Percentiles rank a stretch among this genome's conserved stretches.
Evolutionary conservation across 2,113 vertebrate genomes (phyloP).

Genomic region (Oreochromis niloticus): DNA sequence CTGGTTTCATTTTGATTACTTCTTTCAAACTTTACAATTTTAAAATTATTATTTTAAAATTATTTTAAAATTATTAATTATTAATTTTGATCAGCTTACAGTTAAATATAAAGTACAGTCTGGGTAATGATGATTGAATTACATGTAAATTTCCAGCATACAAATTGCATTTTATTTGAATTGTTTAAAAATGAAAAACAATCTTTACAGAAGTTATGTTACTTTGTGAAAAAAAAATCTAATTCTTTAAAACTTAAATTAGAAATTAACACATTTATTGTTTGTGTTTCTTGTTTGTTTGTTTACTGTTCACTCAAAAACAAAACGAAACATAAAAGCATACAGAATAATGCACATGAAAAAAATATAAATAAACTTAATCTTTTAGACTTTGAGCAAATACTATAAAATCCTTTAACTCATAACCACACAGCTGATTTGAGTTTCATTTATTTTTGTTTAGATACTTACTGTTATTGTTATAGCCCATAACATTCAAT

Average conservation of each 20-base stretch:
- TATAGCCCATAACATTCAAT: background rate
- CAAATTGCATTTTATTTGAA: background rate
- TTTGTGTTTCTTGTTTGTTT: background rate
- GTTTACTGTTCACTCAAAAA: background rate
- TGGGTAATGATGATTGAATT: background rate
- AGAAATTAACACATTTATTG: background rate
- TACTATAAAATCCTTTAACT: background rate
- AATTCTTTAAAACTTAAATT: background rate
- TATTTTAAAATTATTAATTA: background rate
- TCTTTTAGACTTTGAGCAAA: background rate
- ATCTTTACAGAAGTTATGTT: background rate
- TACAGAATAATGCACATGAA: background rate
- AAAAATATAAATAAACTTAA: background rate
- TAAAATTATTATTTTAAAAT: background rate
- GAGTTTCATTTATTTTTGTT: background rate
- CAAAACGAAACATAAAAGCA: rapidly evolving
- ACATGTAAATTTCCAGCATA: background rate
- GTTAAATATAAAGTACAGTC: background rate
- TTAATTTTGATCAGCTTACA: background rate
- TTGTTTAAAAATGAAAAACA: background rate
- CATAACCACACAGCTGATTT: background rate
- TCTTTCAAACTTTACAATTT: background rate
- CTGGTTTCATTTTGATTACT: background rate
- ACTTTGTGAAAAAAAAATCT: background rate
- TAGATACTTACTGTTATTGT: background rate